Base-by-base conservation (phyloP, 1,140 invertebrate genomes). In the Pissodes strobi region DNA sequence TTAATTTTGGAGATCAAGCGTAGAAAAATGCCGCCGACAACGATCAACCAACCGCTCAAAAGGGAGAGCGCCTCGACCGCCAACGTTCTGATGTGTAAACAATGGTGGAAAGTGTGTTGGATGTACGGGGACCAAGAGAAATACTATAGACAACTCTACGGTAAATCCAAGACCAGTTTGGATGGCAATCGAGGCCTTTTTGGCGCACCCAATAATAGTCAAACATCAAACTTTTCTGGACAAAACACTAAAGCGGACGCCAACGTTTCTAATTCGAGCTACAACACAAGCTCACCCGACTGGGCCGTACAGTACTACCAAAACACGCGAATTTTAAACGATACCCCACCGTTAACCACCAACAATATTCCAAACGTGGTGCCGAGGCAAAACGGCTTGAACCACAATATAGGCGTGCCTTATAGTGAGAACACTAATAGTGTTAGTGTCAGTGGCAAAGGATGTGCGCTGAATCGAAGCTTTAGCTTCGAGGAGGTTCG, bases 51-150 rank as follows among this genome's bases (percentile, higher is more conserved):
- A 48, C 57, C 66, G 18, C 43, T 71, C 5, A 76, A 76, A 66
- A 69, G 71, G 30, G 72, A 76, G 46, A 75, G 73, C 52, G 65
- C 64, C 1, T 73, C 70, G 55, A 66, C 69, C 18, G 86, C 86
- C 41, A 89, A 89, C 79, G 85, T 90, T 74, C 79, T 91, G 57
- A 89, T 90, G 86, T 90, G 89, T 81, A 88, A 89, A 77, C 88
- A 91, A 81, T 92, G 90, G 90, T 92, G 90, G 90, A 90, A 89
- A 79, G 90, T 91, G 52, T 92, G 90, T 74, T 91, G 89, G 86
- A 88, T 92, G 80, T 89, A 92, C 73, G 90, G 90, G 21, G 90
- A 91, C 74, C 90, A 92, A 76, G 88, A 90, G 74, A 91, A 91
- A 74, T 89, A 90, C 77, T 91, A 91, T 79, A 80, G 89, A 72